Evolutionary conservation across 2,797 vertebrate species (phyloP), one percentile per base, ranked within the genome.

Genomic region (Gallirallus australis): DNA sequence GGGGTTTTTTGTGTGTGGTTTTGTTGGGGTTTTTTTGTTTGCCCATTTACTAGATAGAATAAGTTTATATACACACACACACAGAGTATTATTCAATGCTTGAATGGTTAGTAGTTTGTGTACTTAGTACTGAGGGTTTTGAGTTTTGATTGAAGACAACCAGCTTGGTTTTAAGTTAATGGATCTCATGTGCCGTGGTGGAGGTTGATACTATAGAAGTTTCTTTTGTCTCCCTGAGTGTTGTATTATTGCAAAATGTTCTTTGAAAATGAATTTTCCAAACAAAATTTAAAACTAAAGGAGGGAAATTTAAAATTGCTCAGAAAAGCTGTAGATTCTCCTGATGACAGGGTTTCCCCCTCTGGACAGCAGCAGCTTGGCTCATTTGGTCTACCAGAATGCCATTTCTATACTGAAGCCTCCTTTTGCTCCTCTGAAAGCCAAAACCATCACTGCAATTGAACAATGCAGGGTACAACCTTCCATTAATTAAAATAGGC

Each of bases 391-490:
- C 28, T 83, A 21, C 33, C 12, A 53, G 23, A 42, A 53, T 23
- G 12, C 3, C 8, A 16, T 5, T 33, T 78, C 56, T n/a, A 6
- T 82, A 31, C 30, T n/a, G 72, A 72, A 78, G 8, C 25, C 11
- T 78, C 30, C 24, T 40, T 50, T 42, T 57, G 15, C 14, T 69
- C 13, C 27, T 63, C 33, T 82, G 21, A 77, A 45, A 71, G 18
- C 7, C 15, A 53, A 91, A 95, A 40, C 3, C 15, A 84, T 91
- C 37, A 72, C 2, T 72, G 7, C 9, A 89, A 17, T 45, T 48
- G 21, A 71, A 81, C 0, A 0, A 40, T 21, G 4, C 8, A 66
- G 18, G 14, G 6, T 10, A 83, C 11, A 56, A 4, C 4, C 16
- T 71, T 66, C 30, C 31, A 86, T 50, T 78, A 71, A 78, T 21